These are phyloP conservation scores for Meiosimyza decipiens DNA, from an alignment of 2,888 invertebrate genomes.

Conservation along the genomic window DNA sequence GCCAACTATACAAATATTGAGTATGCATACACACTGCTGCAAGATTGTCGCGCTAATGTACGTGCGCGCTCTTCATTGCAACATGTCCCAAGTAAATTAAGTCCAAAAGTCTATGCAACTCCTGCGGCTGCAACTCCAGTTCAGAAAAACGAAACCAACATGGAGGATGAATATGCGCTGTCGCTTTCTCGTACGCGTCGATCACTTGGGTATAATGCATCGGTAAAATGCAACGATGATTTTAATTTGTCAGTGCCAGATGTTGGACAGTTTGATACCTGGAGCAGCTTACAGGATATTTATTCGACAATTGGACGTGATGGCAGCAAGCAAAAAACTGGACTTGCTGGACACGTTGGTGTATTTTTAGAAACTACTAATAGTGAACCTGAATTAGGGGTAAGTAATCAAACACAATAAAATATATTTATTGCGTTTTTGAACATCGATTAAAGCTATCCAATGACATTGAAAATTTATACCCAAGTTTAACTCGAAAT, in stretches of 20 bases:
- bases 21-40: conserved; percentile 41
- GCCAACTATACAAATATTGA: conserved; percentile 36
- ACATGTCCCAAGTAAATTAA: conserved; percentile 67
- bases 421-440: no score
- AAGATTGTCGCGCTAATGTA: conserved; percentile 47
- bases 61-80: conserved; percentile 50
- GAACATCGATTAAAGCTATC: no score
- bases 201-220: conserved; percentile 51
- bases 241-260: not conserved
- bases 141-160: not conserved
- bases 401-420: conserved; percentile 50
- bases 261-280: conserved; percentile 60
- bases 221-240: conserved; percentile 2
- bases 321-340: not conserved
- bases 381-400: conserved; percentile 76
- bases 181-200: conserved; percentile 57
- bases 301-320: conserved; percentile 41
- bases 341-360: conserved; percentile 37
- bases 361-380: conserved; percentile 68
- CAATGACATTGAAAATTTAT: no score
- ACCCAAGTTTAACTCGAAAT: no score
- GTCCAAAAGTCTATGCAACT: conserved; percentile 73
- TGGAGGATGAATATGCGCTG: conserved; percentile 53
- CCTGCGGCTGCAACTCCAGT: not conserved
- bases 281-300: conserved; percentile 77